Evolutionary conservation across 1,140 invertebrate genomes (phyloP).

Genomic region (Homalodisca vitripennis): DNA sequence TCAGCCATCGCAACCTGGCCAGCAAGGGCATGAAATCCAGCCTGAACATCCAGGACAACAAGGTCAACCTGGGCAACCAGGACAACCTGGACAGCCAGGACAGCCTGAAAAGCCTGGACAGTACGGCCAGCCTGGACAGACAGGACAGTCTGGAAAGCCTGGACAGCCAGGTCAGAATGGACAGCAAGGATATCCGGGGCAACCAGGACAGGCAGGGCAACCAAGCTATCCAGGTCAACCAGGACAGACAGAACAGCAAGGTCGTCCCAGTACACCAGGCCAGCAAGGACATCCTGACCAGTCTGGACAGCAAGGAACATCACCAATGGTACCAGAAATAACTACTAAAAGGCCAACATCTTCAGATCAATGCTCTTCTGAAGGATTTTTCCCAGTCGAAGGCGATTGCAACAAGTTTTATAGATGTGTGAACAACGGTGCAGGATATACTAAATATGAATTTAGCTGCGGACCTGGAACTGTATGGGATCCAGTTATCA

Average conservation of each 20-base stretch:
- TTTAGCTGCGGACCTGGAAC: slow-evolving; percentile 49
- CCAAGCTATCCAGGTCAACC: slow-evolving; percentile 31
- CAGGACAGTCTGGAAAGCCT: neutral
- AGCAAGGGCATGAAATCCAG: neutral
- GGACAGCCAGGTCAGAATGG: neutral
- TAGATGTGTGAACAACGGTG: slow-evolving; percentile 48
- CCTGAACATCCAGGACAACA: neutral
- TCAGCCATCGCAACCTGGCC: slow-evolving; percentile 1
- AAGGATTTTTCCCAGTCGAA: slow-evolving; percentile 57
- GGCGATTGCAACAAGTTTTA: slow-evolving; percentile 50
- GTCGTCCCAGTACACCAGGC: slow-evolving; percentile 29
- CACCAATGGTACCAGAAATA: neutral
- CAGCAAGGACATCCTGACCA: slow-evolving; percentile 16
- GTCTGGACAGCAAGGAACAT: neutral
- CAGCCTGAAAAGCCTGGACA: neutral
- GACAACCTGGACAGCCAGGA: neutral
- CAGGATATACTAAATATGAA: slow-evolving; percentile 49
- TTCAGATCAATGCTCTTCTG: slow-evolving; percentile 47
- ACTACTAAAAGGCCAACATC: neutral
- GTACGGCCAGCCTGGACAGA: neutral
- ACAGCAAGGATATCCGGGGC: neutral
- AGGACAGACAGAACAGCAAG: slow-evolving; percentile 25
- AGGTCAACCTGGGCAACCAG: neutral
- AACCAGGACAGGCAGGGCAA: slow-evolving; percentile 20
- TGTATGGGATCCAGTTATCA: slow-evolving; percentile 51